phyloP scores from a whole-genome alignment of 2,113 vertebrate species.

The Eurystomus gularis region DNA sequence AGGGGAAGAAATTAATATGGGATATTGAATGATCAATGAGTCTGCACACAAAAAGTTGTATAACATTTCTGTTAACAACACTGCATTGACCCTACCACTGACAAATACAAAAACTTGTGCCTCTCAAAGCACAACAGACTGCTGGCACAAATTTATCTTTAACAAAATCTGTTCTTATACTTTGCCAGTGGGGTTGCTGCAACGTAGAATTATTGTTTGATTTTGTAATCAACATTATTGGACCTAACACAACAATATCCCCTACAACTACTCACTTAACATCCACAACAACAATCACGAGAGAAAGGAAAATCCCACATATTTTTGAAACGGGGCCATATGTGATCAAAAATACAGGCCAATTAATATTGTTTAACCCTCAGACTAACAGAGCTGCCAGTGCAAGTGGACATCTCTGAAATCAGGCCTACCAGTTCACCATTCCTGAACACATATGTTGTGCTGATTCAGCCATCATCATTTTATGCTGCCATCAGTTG shows the following conservation, averaged over 20 bases:
- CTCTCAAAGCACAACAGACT: not conserved
- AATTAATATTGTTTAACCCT: not conserved
- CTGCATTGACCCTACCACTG: not conserved
- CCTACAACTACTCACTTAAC: not conserved
- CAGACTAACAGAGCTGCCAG: not conserved
- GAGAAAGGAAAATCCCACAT: not conserved
- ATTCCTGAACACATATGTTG: not conserved
- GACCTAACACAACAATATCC: not conserved
- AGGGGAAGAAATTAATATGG: not conserved
- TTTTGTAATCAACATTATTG: not conserved
- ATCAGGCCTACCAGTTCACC: not conserved
- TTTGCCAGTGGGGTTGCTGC: not conserved
- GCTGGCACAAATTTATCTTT: not conserved
- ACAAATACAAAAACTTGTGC: not conserved
- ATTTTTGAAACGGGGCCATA: not conserved
- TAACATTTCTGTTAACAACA: not conserved
- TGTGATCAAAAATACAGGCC: not conserved
- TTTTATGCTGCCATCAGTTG: too few species aligned
- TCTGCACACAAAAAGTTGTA: not conserved
- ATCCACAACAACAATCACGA: not conserved
- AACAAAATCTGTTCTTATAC: not conserved
- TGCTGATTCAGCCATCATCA: too few species aligned
- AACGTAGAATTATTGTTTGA: not conserved
- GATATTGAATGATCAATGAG: not conserved
- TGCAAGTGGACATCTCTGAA: not conserved